Evolutionary conservation across 2,888 invertebrate genomes (phyloP).

Genomic region (Dione vanillae): DNA sequence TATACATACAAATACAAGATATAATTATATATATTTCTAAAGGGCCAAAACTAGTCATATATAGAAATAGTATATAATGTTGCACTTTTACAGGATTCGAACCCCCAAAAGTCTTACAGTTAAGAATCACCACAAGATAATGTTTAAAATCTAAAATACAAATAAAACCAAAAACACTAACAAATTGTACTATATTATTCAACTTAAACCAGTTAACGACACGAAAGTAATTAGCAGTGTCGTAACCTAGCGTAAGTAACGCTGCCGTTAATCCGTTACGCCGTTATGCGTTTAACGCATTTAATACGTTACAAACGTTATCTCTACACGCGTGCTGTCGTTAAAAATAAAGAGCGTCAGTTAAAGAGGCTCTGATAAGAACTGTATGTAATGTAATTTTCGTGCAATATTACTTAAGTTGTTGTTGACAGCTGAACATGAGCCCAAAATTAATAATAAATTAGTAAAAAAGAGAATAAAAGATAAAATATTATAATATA

Average conservation of each 20-base stretch:
- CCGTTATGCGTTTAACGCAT: slow-evolving; percentile 46
- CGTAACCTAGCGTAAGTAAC: slow-evolving; percentile 17
- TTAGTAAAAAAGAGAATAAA: too few species aligned
- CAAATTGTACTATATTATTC: slow-evolving; percentile 4
- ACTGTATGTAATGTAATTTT: slow-evolving; percentile 15
- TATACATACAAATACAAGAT: too few species aligned
- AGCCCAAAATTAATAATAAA: too few species aligned
- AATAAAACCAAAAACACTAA: slow-evolving; percentile 1
- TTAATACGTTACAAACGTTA: slow-evolving; percentile 49
- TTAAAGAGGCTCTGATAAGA: slow-evolving; percentile 21
- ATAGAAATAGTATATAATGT: too few species aligned
- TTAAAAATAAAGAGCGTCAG: slow-evolving; percentile 42
- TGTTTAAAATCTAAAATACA: neutral
- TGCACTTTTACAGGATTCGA: neutral
- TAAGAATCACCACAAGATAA: neutral
- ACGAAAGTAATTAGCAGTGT: slow-evolving; percentile 22
- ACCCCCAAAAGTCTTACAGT: neutral
- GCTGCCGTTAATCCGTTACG: slow-evolving; percentile 45
- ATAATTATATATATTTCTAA: too few species aligned
- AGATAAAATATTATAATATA: too few species aligned
- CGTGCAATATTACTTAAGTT: slow-evolving; percentile 1
- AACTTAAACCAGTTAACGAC: slow-evolving; percentile 22
- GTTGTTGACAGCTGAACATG: neutral
- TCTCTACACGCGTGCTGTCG: slow-evolving; percentile 47
- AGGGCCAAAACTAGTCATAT: too few species aligned